A percentile compares a stretch with the other conserved stretches of the same genome.
phyloP scores from a whole-genome alignment of 2,888 invertebrate species.

The Iselma pallidipennis region DNA sequence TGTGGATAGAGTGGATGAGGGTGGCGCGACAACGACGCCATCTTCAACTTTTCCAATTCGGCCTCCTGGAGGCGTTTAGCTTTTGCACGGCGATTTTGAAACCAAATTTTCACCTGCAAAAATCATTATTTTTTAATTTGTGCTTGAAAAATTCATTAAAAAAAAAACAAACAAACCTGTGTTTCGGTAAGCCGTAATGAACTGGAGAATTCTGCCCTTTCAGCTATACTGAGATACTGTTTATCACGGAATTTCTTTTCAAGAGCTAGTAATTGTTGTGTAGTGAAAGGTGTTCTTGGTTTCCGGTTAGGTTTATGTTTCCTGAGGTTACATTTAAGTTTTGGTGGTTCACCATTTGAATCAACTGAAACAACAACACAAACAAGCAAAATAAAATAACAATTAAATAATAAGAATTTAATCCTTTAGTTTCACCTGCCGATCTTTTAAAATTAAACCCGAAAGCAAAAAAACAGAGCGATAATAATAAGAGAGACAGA shows the following conservation, averaged over 20 bases:
- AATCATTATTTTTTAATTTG: conserved; percentile 6
- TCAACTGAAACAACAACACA: conserved; percentile 59
- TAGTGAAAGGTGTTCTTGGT: conserved; percentile 98
- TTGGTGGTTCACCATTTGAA: conserved; percentile 78
- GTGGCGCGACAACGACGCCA: conserved; percentile 69
- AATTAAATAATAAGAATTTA: background rate
- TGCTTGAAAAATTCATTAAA: background rate
- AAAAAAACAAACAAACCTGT: conserved; percentile 66
- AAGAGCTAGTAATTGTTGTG: conserved; percentile 90
- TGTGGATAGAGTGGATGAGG: conserved; percentile 64
- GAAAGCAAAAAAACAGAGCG: background rate
- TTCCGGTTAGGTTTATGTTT: conserved; percentile 99
- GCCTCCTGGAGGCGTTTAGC: conserved; percentile 97
- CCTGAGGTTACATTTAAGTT: conserved; percentile 86
- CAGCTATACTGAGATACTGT: conserved; percentile 97
- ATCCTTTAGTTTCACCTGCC: conserved; percentile 1
- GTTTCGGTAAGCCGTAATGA: conserved; percentile 91
- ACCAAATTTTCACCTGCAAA: conserved; percentile 86
- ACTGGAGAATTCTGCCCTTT: conserved; percentile 95
- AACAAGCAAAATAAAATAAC: too few species aligned
- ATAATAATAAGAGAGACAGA: too few species aligned
- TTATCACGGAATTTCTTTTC: conserved; percentile 97
- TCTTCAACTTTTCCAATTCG: conserved; percentile 94
- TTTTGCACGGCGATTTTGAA: conserved; percentile 94
- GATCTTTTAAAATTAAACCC: background rate